phyloP scores from a whole-genome alignment of 2,888 invertebrate genomes.

The Caenorhabditis doughertyi region DNA sequence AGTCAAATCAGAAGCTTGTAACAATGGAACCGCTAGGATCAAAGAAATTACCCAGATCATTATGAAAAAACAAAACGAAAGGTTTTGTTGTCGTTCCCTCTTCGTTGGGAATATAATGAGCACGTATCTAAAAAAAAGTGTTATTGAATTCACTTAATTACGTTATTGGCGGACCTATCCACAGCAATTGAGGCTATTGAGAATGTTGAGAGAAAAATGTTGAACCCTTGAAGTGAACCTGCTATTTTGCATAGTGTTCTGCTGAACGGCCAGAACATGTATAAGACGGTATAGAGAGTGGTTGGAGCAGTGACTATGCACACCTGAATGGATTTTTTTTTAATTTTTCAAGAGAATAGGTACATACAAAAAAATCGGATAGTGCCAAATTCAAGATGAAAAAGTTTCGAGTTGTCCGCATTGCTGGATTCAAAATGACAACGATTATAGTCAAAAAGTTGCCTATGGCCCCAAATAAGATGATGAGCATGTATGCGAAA shows the following conservation, averaged over 20 bases:
- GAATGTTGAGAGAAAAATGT: conserved; percentile 94
- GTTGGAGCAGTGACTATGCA: conserved; percentile 94
- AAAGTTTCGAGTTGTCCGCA: conserved; percentile 90
- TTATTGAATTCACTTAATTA: neutral
- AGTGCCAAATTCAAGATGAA: conserved; percentile 82
- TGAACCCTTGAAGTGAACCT: conserved; percentile 90
- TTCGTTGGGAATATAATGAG: conserved; percentile 82
- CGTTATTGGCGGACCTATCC: conserved; percentile 74
- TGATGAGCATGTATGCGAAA: conserved; percentile 84
- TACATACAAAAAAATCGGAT: conserved; percentile 80
- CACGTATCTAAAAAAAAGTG: conserved; percentile 78
- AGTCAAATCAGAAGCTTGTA: conserved; percentile 79
- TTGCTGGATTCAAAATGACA: conserved; percentile 90
- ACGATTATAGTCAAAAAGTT: conserved; percentile 90
- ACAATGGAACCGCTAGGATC: conserved; percentile 78
- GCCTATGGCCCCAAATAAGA: conserved; percentile 91
- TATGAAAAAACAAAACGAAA: conserved; percentile 84
- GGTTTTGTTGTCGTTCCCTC: conserved; percentile 83
- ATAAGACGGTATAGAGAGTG: conserved; percentile 91
- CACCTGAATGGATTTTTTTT: conserved; percentile 84
- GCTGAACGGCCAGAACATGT: conserved; percentile 92
- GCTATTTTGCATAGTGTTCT: conserved; percentile 91
- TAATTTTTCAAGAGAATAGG: neutral
- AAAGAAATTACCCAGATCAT: conserved; percentile 85
- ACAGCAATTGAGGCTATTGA: conserved; percentile 91